Base-by-base conservation (phyloP, 2,888 invertebrate species). In the Podabrus alpinus region DNA sequence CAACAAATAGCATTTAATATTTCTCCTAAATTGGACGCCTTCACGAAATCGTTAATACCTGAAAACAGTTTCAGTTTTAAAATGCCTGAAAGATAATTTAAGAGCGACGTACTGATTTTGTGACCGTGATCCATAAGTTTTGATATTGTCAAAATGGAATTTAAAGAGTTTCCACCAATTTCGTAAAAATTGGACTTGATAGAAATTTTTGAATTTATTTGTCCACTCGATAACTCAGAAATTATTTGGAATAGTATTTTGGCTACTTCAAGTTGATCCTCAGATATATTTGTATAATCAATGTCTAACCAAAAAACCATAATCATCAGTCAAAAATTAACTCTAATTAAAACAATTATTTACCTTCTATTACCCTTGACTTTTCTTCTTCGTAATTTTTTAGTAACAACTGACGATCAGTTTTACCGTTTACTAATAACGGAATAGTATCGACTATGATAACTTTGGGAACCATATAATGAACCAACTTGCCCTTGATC, bases 141-240 rank as follows among this genome's bases (percentile, higher is more conserved):
- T 0, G 94, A 94, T 7, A 96, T 94, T 0, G 95, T 95, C 79
- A 91, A 93, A 73, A 96, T 93, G 0, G 95, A 95, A 85, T 96
- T 96, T 16, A 96, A 88, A 0, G 95, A 96, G 84, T 96, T 95
- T 9, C 96, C 96, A 1, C 96, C 96, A 29, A 96, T 89, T 81
- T 94, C 93, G 84, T 94, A 96, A 86, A 96, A 96, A 80, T 95
- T 95, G 0, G 93, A 91, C 15, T 91, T 87, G 0, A 91, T 83
- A 0, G 91, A 90, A 9, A 95, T 86, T 0, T 89, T 89, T 1
- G 91, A 89, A 4, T 94, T 88, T 0, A 90, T 88, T 0, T 93
- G 90, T 62, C 92, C 88, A 0, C 93, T 93, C 15, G 94, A 89
- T 0, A 95, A 93, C 2, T 91, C 89, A 0, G 93, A 93, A 0